Conservation (phyloP, 2,797 vertebrate genomes). For the Glyptemys insculpta region DNA sequence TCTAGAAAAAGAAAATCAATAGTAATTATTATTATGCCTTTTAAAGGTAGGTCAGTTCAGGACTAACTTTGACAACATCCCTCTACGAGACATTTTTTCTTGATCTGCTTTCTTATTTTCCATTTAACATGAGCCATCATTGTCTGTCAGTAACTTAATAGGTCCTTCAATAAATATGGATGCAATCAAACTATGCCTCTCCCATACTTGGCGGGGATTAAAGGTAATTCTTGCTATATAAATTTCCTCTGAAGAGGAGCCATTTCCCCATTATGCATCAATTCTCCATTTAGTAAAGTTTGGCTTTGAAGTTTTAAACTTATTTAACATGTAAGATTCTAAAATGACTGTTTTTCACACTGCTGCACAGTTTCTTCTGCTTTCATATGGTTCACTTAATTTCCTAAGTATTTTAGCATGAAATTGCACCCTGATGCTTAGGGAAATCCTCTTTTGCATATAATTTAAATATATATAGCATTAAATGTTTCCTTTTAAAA, state of each 20-base stretch:
- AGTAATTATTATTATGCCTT: background rate
- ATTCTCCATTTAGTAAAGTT: background rate
- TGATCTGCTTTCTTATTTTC: background rate
- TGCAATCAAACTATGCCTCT: background rate
- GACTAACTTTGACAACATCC: background rate
- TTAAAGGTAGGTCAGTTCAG: background rate
- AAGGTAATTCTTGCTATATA: background rate
- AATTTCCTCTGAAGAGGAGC: background rate
- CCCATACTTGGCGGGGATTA: background rate
- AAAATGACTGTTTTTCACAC: background rate
- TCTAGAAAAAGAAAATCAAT: background rate
- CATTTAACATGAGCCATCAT: background rate
- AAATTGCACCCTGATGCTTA: background rate
- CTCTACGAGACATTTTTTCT: background rate
- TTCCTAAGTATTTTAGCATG: background rate
- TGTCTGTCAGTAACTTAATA: slow-evolving; percentile 1
- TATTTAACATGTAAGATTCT: background rate
- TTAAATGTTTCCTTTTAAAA: background rate
- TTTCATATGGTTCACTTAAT: background rate
- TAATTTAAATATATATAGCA: background rate
- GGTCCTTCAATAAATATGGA: background rate
- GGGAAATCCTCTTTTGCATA: background rate
- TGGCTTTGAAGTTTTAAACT: background rate
- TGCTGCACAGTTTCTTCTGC: background rate
- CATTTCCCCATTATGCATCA: background rate